phyloP scores from a whole-genome alignment of 53 echinoderm and acorn worm species.

The Antedon mediterranea region DNA sequence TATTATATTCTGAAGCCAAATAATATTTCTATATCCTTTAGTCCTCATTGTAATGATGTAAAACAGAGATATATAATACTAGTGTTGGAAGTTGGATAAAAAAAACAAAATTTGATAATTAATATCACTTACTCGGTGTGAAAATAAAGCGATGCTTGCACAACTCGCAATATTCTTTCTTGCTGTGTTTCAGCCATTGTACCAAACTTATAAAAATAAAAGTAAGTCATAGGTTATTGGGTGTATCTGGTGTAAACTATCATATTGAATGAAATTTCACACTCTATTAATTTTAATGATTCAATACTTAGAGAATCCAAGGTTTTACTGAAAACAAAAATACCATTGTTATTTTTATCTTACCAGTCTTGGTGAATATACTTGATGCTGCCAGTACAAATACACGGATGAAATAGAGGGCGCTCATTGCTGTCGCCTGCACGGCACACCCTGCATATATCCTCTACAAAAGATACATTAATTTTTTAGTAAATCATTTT shows the following conservation, averaged over 20 bases:
- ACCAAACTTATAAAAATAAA: constrained; percentile 45
- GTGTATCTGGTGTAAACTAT: no score
- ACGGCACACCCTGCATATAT: constrained; percentile 89
- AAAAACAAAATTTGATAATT: background rate
- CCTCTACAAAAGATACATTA: constrained; percentile 34
- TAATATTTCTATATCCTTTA: no score
- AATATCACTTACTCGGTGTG: constrained; percentile 81
- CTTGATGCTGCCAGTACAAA: constrained; percentile 95
- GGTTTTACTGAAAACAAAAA: background rate
- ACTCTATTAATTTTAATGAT: background rate
- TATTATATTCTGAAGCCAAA: no score
- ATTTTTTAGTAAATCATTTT: no score
- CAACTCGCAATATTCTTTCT: constrained; percentile 97
- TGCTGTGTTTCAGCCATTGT: constrained; percentile 99
- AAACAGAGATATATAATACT: no score
- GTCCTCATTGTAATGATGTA: no score
- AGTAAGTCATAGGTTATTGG: background rate
- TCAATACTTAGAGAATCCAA: no score
- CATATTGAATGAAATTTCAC: background rate
- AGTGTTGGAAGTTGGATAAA: no score
- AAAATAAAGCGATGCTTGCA: constrained; percentile 94
- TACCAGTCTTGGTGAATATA: constrained; percentile 93
- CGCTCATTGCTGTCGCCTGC: constrained; percentile 60
- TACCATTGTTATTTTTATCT: constrained; percentile 7
- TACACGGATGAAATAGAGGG: constrained; percentile 93